These are phyloP conservation scores for Ctenicera cuprea DNA, from an alignment of 2,888 invertebrate genomes.

Conservation along the genomic window DNA sequence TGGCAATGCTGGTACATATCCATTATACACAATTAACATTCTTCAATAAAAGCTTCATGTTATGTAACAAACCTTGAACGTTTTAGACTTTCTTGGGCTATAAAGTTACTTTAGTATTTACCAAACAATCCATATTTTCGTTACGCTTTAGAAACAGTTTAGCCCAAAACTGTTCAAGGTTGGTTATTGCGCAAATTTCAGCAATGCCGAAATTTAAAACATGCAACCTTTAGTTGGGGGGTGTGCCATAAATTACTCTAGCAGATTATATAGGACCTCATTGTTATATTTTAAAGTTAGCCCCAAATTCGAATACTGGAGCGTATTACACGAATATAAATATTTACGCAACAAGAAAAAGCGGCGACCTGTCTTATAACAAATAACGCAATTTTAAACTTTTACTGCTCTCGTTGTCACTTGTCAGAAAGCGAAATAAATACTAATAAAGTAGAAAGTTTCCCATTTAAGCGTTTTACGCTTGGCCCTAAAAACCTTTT, in stretches of 20 bases:
- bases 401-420: slow-evolving; percentile 18
- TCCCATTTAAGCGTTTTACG: too few species aligned
- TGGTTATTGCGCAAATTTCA: slow-evolving; percentile 18
- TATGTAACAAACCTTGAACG: too few species aligned
- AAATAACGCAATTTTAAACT: slow-evolving; percentile 25
- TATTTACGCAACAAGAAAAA: slow-evolving; percentile 12
- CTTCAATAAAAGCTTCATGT: too few species aligned
- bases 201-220: neutral
- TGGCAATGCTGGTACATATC: too few species aligned
- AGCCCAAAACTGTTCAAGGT: neutral
- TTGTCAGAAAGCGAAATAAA: slow-evolving; percentile 1
- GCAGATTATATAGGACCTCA: neutral
- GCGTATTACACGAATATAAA: slow-evolving; percentile 8
- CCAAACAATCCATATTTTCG: neutral
- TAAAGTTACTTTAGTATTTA: neutral
- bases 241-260: slow-evolving; percentile 13
- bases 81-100: too few species aligned
- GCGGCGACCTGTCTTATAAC: slow-evolving; percentile 4
- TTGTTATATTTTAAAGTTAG: slow-evolving; percentile 4
- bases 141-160: neutral
- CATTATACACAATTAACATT: too few species aligned
- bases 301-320: slow-evolving; percentile 15
- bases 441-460: slow-evolving; percentile 12
- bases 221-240: slow-evolving; percentile 3
- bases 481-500: neutral